phyloP scores from a whole-genome alignment of 2,113 vertebrate species.

The Fregetta grallaria region DNA sequence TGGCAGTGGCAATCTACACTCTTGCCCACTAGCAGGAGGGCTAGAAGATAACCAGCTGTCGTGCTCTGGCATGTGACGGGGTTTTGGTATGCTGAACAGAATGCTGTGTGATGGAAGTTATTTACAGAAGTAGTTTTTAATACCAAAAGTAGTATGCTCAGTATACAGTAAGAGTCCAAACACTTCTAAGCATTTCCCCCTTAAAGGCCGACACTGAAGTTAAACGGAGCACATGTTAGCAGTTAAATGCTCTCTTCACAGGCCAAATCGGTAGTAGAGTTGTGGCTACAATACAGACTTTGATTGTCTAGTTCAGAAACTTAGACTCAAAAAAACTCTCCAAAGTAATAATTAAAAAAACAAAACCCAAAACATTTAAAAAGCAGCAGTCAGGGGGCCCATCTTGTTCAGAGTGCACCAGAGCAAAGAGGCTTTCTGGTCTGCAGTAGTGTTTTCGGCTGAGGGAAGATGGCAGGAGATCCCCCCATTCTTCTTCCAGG shows the following conservation, averaged over 20 bases:
- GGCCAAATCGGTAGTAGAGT: slow-evolving; percentile 58
- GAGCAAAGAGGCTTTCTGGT: slow-evolving; percentile 62
- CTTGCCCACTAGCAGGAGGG: slow-evolving; percentile 2
- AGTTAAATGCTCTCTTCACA: slow-evolving; percentile 67
- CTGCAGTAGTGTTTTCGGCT: slow-evolving; percentile 58
- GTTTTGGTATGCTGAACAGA: slow-evolving; percentile 34
- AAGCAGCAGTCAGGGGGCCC: slow-evolving; percentile 75
- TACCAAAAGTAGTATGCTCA: slow-evolving; percentile 55
- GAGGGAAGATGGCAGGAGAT: slow-evolving; percentile 32
- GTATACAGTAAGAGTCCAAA: slow-evolving; percentile 54
- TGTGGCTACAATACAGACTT: slow-evolving; percentile 66
- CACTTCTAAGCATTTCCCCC: slow-evolving; percentile 42
- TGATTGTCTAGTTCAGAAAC: slow-evolving; percentile 73
- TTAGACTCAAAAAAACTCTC: slow-evolving; percentile 15
- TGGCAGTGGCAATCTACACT: slow-evolving; percentile 9
- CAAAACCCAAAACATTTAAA: slow-evolving; percentile 10
- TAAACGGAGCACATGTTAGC: slow-evolving; percentile 24
- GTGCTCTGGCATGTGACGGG: slow-evolving; percentile 40
- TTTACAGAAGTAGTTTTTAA: slow-evolving; percentile 55
- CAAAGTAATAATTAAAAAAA: neutral
- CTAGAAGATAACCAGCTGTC: slow-evolving; percentile 43
- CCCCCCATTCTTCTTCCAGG: slow-evolving; percentile 23
- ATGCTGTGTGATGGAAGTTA: slow-evolving; percentile 54
- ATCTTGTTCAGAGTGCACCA: slow-evolving; percentile 65
- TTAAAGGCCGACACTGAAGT: slow-evolving; percentile 49